phyloP scores from a whole-genome alignment of 2,888 invertebrate genomes.

The Eupithecia pulchellata region DNA sequence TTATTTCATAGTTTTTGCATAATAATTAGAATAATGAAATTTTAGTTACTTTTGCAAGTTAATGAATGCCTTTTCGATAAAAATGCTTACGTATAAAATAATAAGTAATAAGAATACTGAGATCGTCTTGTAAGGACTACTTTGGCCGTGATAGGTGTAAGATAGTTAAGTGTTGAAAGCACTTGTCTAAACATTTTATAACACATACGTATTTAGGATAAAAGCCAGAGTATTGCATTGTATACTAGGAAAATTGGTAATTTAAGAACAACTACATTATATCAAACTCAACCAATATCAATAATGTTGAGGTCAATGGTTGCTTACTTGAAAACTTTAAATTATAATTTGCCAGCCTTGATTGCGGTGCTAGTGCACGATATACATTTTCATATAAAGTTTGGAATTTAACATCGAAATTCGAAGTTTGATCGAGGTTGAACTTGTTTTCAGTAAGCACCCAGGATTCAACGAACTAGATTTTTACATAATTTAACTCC shows the following conservation, averaged over 20 bases:
- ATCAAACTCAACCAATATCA: neutral
- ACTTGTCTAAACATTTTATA: constrained; percentile 66
- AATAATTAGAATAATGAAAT: constrained; percentile 36
- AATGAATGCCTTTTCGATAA: constrained; percentile 43
- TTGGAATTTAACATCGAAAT: neutral
- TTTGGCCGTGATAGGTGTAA: constrained; percentile 79
- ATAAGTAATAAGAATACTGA: constrained; percentile 48
- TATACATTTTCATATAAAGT: neutral
- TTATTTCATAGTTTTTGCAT: constrained; percentile 40
- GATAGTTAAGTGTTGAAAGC: constrained; percentile 68
- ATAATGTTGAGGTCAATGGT: neutral
- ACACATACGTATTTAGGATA: constrained; percentile 62
- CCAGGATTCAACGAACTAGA: neutral
- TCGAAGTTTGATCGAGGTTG: neutral
- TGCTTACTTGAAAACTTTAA: neutral
- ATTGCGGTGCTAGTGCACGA: neutral
- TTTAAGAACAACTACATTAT: neutral
- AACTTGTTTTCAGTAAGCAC: neutral
- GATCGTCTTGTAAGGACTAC: constrained; percentile 63
- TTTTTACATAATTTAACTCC: neutral
- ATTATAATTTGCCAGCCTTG: neutral
- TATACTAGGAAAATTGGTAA: constrained; percentile 18
- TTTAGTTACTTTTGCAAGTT: constrained; percentile 39
- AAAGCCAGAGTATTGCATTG: constrained; percentile 49
- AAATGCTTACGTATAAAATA: constrained; percentile 49